Percentiles rank a stretch among this genome's conserved stretches.
These are phyloP conservation scores for Salvelinus fontinalis DNA, from an alignment of 2,113 vertebrate genomes.

Conservation along the genomic window DNA sequence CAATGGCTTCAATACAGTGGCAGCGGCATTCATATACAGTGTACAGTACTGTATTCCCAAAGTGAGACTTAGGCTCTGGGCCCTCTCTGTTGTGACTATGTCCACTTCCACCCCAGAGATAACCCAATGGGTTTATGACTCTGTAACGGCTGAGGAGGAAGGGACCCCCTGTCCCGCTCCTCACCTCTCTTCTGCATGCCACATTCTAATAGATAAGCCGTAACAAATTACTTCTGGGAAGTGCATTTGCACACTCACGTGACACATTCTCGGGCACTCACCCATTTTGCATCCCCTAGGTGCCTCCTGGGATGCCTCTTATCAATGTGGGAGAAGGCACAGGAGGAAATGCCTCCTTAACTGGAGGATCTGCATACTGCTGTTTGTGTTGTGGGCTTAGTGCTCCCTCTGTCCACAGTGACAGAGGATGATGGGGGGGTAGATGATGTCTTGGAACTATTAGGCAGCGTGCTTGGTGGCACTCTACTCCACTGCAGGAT, in stretches of 20 bases:
- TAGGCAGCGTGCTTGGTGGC: slow-evolving; percentile 52
- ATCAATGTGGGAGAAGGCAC: slow-evolving; percentile 74
- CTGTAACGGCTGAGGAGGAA: slow-evolving; percentile 12
- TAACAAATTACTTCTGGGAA: slow-evolving; percentile 61
- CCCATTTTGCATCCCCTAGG: slow-evolving; percentile 38
- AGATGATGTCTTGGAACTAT: slow-evolving; percentile 43
- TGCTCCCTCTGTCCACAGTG: slow-evolving; percentile 37
- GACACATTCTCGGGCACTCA: slow-evolving; percentile 37
- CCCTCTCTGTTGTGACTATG: slow-evolving; percentile 63
- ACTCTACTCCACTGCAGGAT: slow-evolving; percentile 31
- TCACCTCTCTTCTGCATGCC: slow-evolving; percentile 33
- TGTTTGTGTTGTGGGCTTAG: slow-evolving; percentile 50
- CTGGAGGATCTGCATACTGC: slow-evolving; percentile 55
- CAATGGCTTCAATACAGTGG: no score
- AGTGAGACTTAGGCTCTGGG: slow-evolving; percentile 33
- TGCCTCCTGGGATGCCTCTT: slow-evolving; percentile 42
- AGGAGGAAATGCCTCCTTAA: slow-evolving; percentile 79
- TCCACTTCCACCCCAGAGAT: slow-evolving; percentile 60
- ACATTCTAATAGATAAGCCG: slow-evolving; percentile 64
- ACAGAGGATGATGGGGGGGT: slow-evolving; percentile 25
- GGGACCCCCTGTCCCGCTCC: slow-evolving; percentile 33
- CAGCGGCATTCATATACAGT: slow-evolving; percentile 20
- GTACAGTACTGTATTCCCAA: slow-evolving; percentile 31
- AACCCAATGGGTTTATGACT: slow-evolving; percentile 52
- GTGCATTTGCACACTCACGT: slow-evolving; percentile 55